Percentiles rank a stretch among this genome's conserved stretches.
phyloP scores from a whole-genome alignment of 2,888 invertebrate genomes.

The Zeuzera pyrina region DNA sequence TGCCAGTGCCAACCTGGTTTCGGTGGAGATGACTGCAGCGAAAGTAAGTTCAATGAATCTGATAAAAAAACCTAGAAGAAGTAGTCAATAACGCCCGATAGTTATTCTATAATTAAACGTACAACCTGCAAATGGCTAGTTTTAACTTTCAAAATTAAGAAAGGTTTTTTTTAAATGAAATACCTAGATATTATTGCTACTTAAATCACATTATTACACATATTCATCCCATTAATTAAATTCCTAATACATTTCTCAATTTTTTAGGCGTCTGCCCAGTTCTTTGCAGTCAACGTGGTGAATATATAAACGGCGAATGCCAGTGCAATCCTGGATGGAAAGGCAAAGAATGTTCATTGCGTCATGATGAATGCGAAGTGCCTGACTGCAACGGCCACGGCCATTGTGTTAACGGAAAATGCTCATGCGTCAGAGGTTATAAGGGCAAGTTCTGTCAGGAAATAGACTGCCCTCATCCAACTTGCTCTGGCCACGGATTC shows the following conservation, averaged over 20 bases:
- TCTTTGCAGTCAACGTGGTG: conserved; percentile 96
- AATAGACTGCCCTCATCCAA: conserved; percentile 95
- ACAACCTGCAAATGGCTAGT: no score
- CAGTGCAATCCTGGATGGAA: conserved; percentile 99
- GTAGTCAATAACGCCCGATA: neutral
- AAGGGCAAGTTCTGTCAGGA: conserved; percentile 96
- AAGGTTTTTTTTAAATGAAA: neutral
- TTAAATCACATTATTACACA: no score
- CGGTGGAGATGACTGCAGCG: conserved; percentile 96
- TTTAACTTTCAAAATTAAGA: no score
- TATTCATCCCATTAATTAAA: no score
- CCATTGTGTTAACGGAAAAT: conserved; percentile 95
- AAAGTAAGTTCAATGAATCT: conserved; percentile 81
- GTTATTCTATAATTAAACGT: no score
- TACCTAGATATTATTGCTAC: no score
- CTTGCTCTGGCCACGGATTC: conserved; percentile 94
- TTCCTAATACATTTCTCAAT: no score
- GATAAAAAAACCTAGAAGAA: neutral
- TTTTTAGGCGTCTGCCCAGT: conserved; percentile 93
- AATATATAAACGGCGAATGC: conserved; percentile 96
- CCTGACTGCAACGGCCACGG: conserved; percentile 97
- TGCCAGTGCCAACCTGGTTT: conserved; percentile 98
- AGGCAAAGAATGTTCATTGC: conserved; percentile 95
- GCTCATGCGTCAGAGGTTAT: conserved; percentile 94
- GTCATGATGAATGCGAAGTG: conserved; percentile 97